phyloP scores from a whole-genome alignment of 2,797 vertebrate species.

The Mormyrops attenuatus region DNA sequence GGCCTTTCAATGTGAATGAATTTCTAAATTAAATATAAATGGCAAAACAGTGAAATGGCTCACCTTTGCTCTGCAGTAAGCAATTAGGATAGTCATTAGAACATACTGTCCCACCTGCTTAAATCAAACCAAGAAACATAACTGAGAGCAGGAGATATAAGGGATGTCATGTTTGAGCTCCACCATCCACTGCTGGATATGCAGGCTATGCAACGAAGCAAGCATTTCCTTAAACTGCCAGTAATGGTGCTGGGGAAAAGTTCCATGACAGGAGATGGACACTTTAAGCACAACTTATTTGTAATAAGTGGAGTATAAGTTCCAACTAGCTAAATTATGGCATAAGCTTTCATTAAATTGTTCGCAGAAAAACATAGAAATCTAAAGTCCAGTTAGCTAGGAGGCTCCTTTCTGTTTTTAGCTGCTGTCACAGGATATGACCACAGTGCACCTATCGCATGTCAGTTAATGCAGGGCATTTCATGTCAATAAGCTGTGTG shows the following conservation, averaged over 20 bases:
- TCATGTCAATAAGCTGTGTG: not conserved
- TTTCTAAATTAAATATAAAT: not conserved
- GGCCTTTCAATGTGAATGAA: not conserved
- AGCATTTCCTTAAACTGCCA: not conserved
- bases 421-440: not conserved
- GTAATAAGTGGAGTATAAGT: not conserved
- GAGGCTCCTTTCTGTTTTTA: not conserved
- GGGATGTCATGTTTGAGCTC: not conserved
- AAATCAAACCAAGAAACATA: not conserved
- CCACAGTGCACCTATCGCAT: not conserved
- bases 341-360: not conserved
- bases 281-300: not conserved
- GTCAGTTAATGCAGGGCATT: not conserved
- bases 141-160: not conserved
- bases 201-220: not conserved
- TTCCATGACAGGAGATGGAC: not conserved
- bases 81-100: not conserved
- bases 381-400: not conserved
- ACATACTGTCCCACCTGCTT: not conserved
- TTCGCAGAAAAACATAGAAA: not conserved
- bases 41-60: not conserved
- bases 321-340: not conserved
- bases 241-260: not conserved
- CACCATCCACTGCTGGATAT: not conserved
- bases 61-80: not conserved